Evolutionary conservation across 2,113 vertebrate genomes (phyloP).

Genomic region (Charina bottae): DNA sequence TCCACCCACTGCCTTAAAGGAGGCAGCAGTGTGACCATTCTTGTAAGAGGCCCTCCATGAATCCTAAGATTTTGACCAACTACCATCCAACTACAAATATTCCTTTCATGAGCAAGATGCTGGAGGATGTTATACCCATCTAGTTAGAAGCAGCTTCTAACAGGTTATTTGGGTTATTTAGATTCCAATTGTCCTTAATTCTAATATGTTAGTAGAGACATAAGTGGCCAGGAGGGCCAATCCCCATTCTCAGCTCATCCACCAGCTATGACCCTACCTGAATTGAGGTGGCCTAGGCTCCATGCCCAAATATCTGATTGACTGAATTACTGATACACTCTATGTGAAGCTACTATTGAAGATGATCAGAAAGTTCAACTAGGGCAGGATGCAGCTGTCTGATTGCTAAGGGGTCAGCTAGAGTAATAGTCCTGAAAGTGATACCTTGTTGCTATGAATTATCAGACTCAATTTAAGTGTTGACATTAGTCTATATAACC

Average conservation of each 20-base stretch:
- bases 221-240: not conserved
- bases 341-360: not conserved
- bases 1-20: not conserved
- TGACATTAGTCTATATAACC: not conserved
- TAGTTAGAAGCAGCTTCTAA: not conserved
- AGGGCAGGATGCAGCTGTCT: not conserved
- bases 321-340: not conserved
- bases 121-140: not conserved
- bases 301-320: not conserved
- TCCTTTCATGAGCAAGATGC: not conserved
- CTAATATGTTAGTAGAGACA: not conserved
- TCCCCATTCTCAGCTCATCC: not conserved
- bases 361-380: not conserved
- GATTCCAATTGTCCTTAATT: not conserved
- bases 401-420: not conserved
- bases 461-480: not conserved
- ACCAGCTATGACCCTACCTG: not conserved
- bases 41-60: not conserved
- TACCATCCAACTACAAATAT: not conserved
- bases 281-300: not conserved
- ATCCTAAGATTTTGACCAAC: not conserved
- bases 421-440: not conserved
- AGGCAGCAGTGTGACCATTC: not conserved
- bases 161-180: not conserved
- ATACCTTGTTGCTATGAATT: not conserved